Base-by-base conservation (phyloP, 1,140 invertebrate species). In the Myzus persicae region DNA sequence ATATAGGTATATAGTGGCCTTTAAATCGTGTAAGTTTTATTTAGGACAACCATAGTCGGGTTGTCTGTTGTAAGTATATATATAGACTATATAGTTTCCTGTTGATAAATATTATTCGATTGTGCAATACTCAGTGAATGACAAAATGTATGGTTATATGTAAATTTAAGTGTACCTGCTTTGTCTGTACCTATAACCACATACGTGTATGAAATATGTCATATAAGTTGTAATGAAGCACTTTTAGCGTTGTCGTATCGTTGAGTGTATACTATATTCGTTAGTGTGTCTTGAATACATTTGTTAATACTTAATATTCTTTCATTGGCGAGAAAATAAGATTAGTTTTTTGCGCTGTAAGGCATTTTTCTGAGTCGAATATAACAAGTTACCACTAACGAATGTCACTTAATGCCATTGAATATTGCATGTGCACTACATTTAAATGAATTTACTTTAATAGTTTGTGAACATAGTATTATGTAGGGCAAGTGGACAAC, bases 21-120 rank as follows among this genome's bases (percentile, higher is more conserved):
- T 59, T 31, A 59, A 59, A n/a, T 76, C n/a, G n/a, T 76, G 59
- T 76, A n/a, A n/a, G 59, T 76, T 76, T 76, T 76, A 76, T 76
- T 76, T 76, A n/a, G 59, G 59, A 76, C 59, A 76, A n/a, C 59
- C 31, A 14, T 18, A n/a, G 31, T 31, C 9, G 59, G 59, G 11
- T 76, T n/a, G 59, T 6, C 14, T n/a, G 14, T 76, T 76, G 59
- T n/a, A 76, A 76, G 36, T n/a, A 76, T 51, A 51, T n/a, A n/a
- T 76, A 76, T 18, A n/a, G 14, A n/a, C 11, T 67, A 67, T 26
- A 54, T 76, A 76, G n/a, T 76, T 76, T 76, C 31, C 59, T 76
- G 31, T 76, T 76, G 31, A 31, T n/a, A 67, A 67, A 67, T 67
- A 67, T 76, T 76, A 76, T 76, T n/a, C 31, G n/a, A 76, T 76